Percentiles rank a stretch among this genome's conserved stretches.
Conservation (phyloP, 1,140 invertebrate species). For the Nymphalis io region DNA sequence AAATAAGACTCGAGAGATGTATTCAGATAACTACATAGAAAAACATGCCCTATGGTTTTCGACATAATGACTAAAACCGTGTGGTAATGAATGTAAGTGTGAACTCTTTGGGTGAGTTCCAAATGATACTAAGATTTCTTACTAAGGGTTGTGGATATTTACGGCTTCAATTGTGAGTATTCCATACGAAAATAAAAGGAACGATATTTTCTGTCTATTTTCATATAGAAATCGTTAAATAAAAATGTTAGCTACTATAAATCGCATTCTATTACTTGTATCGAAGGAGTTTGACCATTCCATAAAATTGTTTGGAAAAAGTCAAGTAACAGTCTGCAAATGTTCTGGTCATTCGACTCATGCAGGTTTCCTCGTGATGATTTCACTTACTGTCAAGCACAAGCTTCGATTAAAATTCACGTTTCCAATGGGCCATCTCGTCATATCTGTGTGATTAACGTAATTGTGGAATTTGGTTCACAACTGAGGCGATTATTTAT, state of each 20-base stretch:
- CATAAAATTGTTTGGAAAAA: not conserved
- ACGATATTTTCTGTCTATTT: not conserved
- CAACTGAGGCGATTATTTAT: not conserved
- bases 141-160: slow-evolving; percentile 24
- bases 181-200: not conserved
- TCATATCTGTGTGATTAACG: not conserved
- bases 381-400: too few relatives aligned
- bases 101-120: slow-evolving; percentile 32
- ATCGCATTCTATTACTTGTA: not conserved
- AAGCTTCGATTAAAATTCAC: too few relatives aligned
- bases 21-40: slow-evolving; percentile 3
- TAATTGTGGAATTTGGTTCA: not conserved
- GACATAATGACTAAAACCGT: not conserved
- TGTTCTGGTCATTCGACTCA: too few relatives aligned
- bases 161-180: slow-evolving; percentile 7
- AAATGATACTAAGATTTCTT: slow-evolving; percentile 24
- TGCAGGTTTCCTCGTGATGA: too few relatives aligned
- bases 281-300: not conserved
- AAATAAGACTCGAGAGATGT: slow-evolving; percentile 22
- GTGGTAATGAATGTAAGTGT: not conserved
- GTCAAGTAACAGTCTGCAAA: too few relatives aligned
- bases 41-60: slow-evolving; percentile 14
- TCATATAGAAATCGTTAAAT: too few relatives aligned
- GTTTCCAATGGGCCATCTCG: too few relatives aligned
- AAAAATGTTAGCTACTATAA: not conserved